Conservation (phyloP, 1,140 invertebrate species). For the Drosophila teissieri region DNA sequence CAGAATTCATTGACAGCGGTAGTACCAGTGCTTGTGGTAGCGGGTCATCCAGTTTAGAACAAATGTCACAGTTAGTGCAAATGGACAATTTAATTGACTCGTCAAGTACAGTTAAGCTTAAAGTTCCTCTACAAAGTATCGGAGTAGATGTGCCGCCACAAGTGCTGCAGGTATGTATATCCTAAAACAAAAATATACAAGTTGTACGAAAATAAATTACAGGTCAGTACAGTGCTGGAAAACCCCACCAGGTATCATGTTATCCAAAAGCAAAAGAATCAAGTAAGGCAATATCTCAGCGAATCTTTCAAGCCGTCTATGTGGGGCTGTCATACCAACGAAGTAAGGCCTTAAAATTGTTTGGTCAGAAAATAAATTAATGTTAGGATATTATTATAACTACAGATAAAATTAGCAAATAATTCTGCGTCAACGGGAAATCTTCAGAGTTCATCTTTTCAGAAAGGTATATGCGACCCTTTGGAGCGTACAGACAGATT, state of each 20-base stretch:
- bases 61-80: slow-evolving; percentile 41
- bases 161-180: slow-evolving; percentile 88
- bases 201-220: not conserved
- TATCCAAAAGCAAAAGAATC: slow-evolving; percentile 94
- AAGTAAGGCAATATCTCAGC: slow-evolving; percentile 93
- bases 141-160: slow-evolving; percentile 91
- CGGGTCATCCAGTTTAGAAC: slow-evolving; percentile 58
- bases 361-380: not conserved
- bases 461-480: slow-evolving; percentile 20
- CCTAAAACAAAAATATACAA: not conserved
- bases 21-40: slow-evolving; percentile 54
- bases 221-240: slow-evolving; percentile 93
- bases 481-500: slow-evolving; percentile 46
- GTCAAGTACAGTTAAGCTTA: slow-evolving; percentile 85
- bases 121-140: slow-evolving; percentile 86
- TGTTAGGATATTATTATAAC: slow-evolving; percentile 1
- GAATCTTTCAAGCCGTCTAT: slow-evolving; percentile 88
- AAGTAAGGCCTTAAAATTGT: slow-evolving; percentile 32
- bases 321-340: slow-evolving; percentile 58
- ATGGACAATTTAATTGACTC: slow-evolving; percentile 40
- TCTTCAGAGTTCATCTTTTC: slow-evolving; percentile 33
- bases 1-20: slow-evolving; percentile 41
- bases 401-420: slow-evolving; percentile 37
- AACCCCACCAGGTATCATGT: slow-evolving; percentile 97
- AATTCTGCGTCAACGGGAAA: slow-evolving; percentile 53